Evolutionary conservation across 2,113 vertebrate genomes (phyloP), one percentile per base, ranked within the genome.

Genomic region (Pluvialis apricaria): DNA sequence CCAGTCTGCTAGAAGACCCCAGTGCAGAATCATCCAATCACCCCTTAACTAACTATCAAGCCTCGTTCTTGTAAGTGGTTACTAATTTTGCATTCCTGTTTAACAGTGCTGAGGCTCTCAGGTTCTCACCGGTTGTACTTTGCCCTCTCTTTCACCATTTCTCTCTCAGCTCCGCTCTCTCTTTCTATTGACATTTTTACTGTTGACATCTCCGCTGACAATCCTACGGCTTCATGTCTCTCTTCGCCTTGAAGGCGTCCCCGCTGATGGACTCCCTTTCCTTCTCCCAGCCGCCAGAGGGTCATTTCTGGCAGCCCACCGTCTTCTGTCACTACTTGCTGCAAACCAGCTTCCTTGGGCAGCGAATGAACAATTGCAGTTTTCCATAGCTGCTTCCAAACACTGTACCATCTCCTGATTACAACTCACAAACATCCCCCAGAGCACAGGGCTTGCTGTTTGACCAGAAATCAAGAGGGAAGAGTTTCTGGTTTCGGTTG

Each of bases 331-430:
- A 8, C 28, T 31, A 1, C 31, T 34, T 20, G 68, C 40, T 51
- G 60, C 69, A 9, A 7, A 3, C 18, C 42, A 6, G 22, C 36
- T 32, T 40, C 86, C 49, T 38, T 26, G 0, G 10, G 22, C 49
- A 51, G 22, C 24, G 49, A 25, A 51, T 2, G 0, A 38, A 6
- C 44, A 22, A 12, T 1, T 6, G 6, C 26, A 3, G 1, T 32
- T 68, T 42, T 24, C 85, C 7, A 0, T 1, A 9, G 57, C 52
- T 13, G 25, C 21, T 49, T 6, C 42, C 55, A 38, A 26, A 28
- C 9, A 24, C 49, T 22, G 21, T 31, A 14, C 20, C 0, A 3
- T 32, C 19, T 32, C 19, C 62, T 31, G 4, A 1, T 34, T 14
- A 2, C 21, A 38, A 5, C 15, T 13, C 9, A 5, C 22, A 17